phyloP scores from a whole-genome alignment of 2,888 invertebrate genomes.

The Diplazon laetatorius region DNA sequence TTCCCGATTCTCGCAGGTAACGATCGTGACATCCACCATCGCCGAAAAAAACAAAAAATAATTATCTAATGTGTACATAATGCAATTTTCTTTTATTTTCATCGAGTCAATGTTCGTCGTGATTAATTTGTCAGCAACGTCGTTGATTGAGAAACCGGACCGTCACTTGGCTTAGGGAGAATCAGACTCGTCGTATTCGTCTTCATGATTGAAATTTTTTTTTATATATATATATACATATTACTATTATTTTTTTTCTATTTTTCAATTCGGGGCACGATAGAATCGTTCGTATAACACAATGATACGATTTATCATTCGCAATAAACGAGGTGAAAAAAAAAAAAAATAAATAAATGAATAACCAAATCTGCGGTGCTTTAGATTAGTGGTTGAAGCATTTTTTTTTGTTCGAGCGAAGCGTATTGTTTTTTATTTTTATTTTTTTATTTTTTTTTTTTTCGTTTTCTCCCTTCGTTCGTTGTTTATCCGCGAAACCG shows the following conservation, averaged over 20 bases:
- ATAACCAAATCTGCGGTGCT: slow-evolving; percentile 25
- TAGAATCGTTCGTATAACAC: slow-evolving; percentile 47
- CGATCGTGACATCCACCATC: slow-evolving; percentile 25
- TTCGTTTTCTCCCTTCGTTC: slow-evolving; percentile 34
- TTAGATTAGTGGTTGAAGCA: background rate
- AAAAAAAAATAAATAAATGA: no score
- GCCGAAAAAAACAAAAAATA: slow-evolving; percentile 38
- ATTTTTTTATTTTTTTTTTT: slow-evolving; percentile 32
- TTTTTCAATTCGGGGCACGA: slow-evolving; percentile 53
- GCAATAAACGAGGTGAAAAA: slow-evolving; percentile 54
- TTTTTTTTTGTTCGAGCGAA: background rate
- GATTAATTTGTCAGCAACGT: slow-evolving; percentile 57
- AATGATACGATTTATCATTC: slow-evolving; percentile 44
- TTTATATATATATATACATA: no score
- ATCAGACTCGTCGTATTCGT: slow-evolving; percentile 53
- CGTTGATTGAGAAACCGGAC: slow-evolving; percentile 65
- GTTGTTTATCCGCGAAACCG: slow-evolving; percentile 24
- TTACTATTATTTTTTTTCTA: slow-evolving; percentile 20
- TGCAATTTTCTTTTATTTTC: no score
- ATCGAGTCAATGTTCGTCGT: no score
- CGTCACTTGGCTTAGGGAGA: slow-evolving; percentile 51
- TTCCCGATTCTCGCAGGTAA: slow-evolving; percentile 48
- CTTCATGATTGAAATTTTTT: slow-evolving; percentile 22
- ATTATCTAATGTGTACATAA: slow-evolving; percentile 50
- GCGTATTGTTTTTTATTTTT: slow-evolving; percentile 10